A percentile compares a stretch with the other conserved stretches of the same genome.
phyloP scores from a whole-genome alignment of 2,113 vertebrate genomes.

The Nettapus auritus region DNA sequence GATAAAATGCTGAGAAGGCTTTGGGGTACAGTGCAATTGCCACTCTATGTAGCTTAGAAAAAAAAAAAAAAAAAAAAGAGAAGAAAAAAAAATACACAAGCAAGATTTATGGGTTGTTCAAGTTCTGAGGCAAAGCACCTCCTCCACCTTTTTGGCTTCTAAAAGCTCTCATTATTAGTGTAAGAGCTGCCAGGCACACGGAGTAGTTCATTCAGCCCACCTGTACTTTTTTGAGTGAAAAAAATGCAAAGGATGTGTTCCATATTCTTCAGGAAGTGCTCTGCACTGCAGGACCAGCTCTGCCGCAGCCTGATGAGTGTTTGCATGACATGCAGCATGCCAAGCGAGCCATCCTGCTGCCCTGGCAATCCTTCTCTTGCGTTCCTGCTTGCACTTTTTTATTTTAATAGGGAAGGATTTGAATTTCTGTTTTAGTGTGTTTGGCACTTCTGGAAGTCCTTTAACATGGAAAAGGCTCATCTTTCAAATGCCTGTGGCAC shows the following conservation, averaged over 20 bases:
- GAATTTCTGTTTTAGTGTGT: not conserved
- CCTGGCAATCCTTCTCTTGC: not conserved
- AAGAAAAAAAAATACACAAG: not conserved
- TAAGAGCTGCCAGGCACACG: not conserved
- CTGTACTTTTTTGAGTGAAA: not conserved
- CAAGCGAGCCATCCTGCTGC: not conserved
- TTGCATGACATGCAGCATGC: not conserved
- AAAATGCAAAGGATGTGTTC: slow-evolving; percentile 25
- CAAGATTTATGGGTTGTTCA: not conserved
- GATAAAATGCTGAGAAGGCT: not conserved
- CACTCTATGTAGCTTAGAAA: not conserved
- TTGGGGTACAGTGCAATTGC: not conserved
- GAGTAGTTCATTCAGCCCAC: not conserved
- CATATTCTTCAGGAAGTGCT: slow-evolving; percentile 13
- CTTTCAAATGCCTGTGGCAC: slow-evolving; percentile 49
- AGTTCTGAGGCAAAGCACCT: not conserved
- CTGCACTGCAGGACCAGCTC: not conserved
- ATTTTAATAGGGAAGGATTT: not conserved
- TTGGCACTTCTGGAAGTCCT: not conserved
- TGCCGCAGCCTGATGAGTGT: not conserved
- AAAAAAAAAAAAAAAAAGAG: not conserved
- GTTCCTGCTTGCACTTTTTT: not conserved
- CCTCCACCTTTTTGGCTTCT: not conserved
- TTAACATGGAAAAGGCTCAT: slow-evolving; percentile 47
- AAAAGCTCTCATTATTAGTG: not conserved